A percentile compares a stretch with the other conserved stretches of the same genome.
These are phyloP conservation scores for Periphyllus acericola DNA, from an alignment of 2,888 invertebrate species.

Conservation along the genomic window DNA sequence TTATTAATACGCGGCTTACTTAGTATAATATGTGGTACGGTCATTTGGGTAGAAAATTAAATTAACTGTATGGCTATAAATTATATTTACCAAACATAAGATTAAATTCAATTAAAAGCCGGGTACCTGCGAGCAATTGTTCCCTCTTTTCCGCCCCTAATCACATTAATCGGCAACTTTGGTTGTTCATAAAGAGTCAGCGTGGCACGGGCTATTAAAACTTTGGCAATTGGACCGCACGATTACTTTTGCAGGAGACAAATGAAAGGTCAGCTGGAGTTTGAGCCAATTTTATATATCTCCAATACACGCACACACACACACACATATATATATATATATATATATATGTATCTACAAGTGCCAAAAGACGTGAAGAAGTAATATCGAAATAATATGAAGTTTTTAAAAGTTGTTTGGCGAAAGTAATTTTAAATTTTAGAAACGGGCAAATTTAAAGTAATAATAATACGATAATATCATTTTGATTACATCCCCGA, in stretches of 20 bases:
- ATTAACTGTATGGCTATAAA: background rate
- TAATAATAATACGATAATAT: background rate
- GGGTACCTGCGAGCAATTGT: background rate
- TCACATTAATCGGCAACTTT: conserved; percentile 39
- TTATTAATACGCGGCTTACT: too few relatives aligned
- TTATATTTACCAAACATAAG: background rate
- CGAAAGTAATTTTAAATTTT: conserved; percentile 5
- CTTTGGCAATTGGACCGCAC: conserved; percentile 50
- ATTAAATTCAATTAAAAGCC: conserved; percentile 8
- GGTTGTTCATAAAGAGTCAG: conserved; percentile 44
- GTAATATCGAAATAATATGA: conserved; percentile 35
- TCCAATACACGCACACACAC: background rate
- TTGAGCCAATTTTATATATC: conserved; percentile 46
- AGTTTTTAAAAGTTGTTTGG: conserved; percentile 28
- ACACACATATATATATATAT: background rate
- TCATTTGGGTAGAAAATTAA: background rate
- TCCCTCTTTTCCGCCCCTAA: conserved; percentile 4
- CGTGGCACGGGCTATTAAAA: conserved; percentile 43
- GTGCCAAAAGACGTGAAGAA: conserved; percentile 27
- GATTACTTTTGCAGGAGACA: conserved; percentile 52
- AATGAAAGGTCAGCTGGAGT: conserved; percentile 53
- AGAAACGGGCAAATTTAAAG: background rate
- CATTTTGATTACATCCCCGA: background rate
- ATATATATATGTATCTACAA: background rate
- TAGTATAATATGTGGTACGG: background rate